Evolutionary conservation across 2,888 invertebrate species (phyloP), one percentile per base, ranked within the genome.

Genomic region (Furcula furcula): DNA sequence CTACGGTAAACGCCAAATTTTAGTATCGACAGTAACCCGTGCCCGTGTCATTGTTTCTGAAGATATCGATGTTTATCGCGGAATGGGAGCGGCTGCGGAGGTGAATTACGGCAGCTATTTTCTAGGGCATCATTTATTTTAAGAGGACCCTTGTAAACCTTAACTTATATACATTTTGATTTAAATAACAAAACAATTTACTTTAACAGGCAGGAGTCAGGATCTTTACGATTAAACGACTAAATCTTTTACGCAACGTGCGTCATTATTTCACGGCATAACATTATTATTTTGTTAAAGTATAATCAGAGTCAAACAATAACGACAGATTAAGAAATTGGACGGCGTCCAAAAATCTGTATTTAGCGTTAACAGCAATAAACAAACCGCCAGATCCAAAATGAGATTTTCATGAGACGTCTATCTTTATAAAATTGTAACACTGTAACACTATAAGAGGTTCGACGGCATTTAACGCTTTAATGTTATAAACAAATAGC

Each of bases 401-500:
- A 5, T 14, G 7, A 26, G 9, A 1, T 14, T 1, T 26, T n/a
- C 14, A 9, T 5, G 20, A 20, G 2, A 20, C 4, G n/a, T n/a
- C 21, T 21, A 10, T 10, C 5, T 16, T 20, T 20, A 20, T 29
- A 20, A 20, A 23, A 20, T 7, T 5, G 2, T 23, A 5, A 12
- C 2, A 27, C 15, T 1, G 10, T 10, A 16, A 25, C 12, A 25
- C 25, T 34, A 23, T 23, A 33, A 47, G 39, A 41, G 53, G 42
- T 52, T 56, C 37, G 47, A 49, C 30, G 49, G 57, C 45, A 59
- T 55, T 56, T 51, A 55, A 55, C 46, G 45, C 51, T 78, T 81
- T 76, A 81, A 77, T 79, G 70, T 77, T 81, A 81, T 81, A 86
- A 84, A 87, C 86, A 86, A 85, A 83, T 74, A 71, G 67, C 70